Base-by-base conservation (phyloP, 2,888 invertebrate species). In the Amblyteles armatorius region DNA sequence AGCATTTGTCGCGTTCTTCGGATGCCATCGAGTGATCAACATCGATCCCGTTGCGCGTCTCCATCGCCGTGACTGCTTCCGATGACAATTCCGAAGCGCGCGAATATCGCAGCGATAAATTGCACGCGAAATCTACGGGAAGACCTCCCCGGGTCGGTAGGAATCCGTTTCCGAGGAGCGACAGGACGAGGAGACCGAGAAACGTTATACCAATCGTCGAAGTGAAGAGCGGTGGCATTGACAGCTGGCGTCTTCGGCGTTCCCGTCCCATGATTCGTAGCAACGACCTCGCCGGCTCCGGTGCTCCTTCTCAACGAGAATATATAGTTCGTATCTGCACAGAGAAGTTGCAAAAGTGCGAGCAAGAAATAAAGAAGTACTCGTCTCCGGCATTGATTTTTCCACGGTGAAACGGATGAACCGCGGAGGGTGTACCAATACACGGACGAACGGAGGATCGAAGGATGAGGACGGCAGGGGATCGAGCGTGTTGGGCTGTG, bases 101-200 rank as follows among this genome's bases (percentile, higher is more conserved):
- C 74, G 67, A 82, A 79, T 76, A 79, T 82, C 55, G 50, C 36
- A 9, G 55, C 63, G 57, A 82, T 84, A 79, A 82, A 84, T 85
- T 79, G 82, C 79, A 63, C 33, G 63, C 68, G 71, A 67, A 85
- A 85, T 69, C 44, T 11, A 22, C n/a, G 36, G 5, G 26, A 7
- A 82, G 74, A 79, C 85, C 82, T 79, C 71, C 79, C 79, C 44
- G 29, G 67, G 40, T 69, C 74, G 94, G 94, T 94, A 90, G 90
- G 94, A 90, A 90, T 87, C 82, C 83, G 74, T 86, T 88, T 77
- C 48, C 50, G 33, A 63, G 26, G 79, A 79, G 50, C 65, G 65
- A 72, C 79, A 76, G 50, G 65, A 72, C 26, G 60, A 69, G 48
- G 44, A 44, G 36, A 55, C 65, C 77, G 36, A 74, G 33, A 79